Evolutionary conservation across 2,888 invertebrate species (phyloP).

Genomic region (Polyploca ridens): DNA sequence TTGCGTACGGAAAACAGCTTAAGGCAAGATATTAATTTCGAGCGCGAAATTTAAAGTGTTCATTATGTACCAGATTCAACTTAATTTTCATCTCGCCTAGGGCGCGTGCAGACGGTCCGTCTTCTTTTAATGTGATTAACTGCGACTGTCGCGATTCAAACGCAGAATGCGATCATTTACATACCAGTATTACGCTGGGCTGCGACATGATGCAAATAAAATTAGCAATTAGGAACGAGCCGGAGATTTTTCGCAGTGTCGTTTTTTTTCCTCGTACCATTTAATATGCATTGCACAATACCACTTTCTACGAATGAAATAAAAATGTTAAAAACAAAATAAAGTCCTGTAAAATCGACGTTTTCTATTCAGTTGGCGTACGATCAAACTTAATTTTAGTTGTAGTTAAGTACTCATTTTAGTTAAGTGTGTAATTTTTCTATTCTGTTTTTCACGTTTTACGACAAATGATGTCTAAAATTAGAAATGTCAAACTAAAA

Average conservation of each 20-base stretch:
- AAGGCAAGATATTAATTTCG: slow-evolving; percentile 58
- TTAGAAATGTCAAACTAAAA: no score
- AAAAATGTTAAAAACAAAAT: no score
- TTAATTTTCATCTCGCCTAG: slow-evolving; percentile 41
- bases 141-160: slow-evolving; percentile 16
- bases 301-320: no score
- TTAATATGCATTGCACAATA: background rate
- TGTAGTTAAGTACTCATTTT: no score
- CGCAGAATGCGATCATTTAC: slow-evolving; percentile 13
- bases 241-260: background rate
- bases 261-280: background rate
- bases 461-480: no score
- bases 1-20: slow-evolving; percentile 56
- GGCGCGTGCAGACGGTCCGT: slow-evolving; percentile 26
- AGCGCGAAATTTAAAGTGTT: slow-evolving; percentile 57
- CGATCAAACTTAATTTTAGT: no score
- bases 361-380: no score
- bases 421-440: no score
- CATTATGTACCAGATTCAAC: slow-evolving; percentile 50
- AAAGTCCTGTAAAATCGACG: no score
- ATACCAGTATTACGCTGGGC: background rate
- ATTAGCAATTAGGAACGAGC: background rate
- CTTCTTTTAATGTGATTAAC: slow-evolving; percentile 23
- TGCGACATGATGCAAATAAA: slow-evolving; percentile 6
- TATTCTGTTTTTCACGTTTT: no score